A percentile compares a stretch with the other conserved stretches of the same genome.
Evolutionary conservation across 2,797 vertebrate genomes (phyloP).

Genomic region (Ptychadena robeensis): DNA sequence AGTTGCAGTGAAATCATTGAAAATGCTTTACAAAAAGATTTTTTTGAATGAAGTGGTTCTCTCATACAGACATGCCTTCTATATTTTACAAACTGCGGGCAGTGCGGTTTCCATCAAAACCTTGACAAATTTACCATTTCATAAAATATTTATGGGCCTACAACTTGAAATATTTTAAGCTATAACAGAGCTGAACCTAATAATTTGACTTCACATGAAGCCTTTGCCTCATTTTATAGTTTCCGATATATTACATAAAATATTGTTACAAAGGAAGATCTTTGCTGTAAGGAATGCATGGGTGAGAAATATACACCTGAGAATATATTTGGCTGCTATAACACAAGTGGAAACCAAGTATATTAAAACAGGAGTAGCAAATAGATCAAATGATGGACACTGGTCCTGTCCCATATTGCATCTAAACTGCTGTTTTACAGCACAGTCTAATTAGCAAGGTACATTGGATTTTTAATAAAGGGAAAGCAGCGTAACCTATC

Average conservation of each 20-base stretch:
- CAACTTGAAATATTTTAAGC: conserved; percentile 5
- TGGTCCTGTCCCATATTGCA: conserved; percentile 30
- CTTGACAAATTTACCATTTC: background rate
- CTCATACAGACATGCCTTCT: background rate
- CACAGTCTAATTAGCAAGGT: conserved; percentile 46
- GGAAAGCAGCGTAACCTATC: conserved; percentile 66
- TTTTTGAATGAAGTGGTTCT: background rate
- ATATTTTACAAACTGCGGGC: background rate
- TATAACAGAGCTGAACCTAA: background rate
- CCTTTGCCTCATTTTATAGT: background rate
- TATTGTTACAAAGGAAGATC: background rate
- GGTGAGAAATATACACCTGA: background rate
- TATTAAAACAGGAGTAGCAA: conserved; percentile 33
- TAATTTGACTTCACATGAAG: background rate
- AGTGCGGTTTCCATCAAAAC: background rate
- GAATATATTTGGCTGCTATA: conserved; percentile 10
- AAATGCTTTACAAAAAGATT: no score
- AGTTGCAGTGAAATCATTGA: no score
- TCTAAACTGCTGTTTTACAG: conserved; percentile 40
- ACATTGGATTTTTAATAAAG: conserved; percentile 58
- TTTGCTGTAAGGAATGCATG: background rate
- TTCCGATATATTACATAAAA: background rate
- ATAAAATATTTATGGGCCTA: conserved; percentile 24
- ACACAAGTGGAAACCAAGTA: conserved; percentile 13
- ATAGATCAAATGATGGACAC: conserved; percentile 29